These are phyloP conservation scores for Imbricaverruca yamaguchii DNA, from an alignment of 2,888 invertebrate genomes.

Conservation along the genomic window DNA sequence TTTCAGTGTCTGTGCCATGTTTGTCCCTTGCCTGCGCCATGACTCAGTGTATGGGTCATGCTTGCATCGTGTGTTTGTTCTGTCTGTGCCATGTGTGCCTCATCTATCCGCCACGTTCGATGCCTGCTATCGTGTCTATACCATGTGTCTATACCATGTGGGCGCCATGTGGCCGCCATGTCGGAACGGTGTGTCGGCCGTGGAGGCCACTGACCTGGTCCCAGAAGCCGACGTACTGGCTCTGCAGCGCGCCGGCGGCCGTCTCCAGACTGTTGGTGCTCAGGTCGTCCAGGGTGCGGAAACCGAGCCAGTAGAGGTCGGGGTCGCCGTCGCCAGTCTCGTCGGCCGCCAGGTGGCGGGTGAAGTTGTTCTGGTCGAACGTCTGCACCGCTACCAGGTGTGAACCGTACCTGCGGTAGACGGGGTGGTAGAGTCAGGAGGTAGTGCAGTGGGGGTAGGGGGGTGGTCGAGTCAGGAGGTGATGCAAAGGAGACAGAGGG, in stretches of 20 bases:
- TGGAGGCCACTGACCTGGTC: slow-evolving; percentile 58
- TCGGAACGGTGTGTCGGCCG: too few relatives aligned
- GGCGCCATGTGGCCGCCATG: too few relatives aligned
- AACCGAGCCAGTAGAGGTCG: slow-evolving; percentile 76
- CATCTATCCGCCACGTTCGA: too few relatives aligned
- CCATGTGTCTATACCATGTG: too few relatives aligned
- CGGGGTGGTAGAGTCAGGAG: neutral
- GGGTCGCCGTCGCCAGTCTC: slow-evolving; percentile 44
- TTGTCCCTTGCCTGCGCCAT: too few relatives aligned
- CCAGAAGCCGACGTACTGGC: slow-evolving; percentile 92
- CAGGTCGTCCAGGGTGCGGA: slow-evolving; percentile 82
- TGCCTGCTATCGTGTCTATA: too few relatives aligned
- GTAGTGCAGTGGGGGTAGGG: neutral
- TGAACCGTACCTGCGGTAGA: slow-evolving; percentile 74
- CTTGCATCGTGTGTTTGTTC: too few relatives aligned
- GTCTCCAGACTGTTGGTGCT: slow-evolving; percentile 91
- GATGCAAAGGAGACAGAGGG: too few relatives aligned
- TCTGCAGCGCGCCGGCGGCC: slow-evolving; percentile 78
- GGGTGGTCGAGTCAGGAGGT: too few relatives aligned
- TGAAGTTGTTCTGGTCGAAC: slow-evolving; percentile 84
- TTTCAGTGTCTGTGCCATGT: too few relatives aligned
- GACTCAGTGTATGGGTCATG: too few relatives aligned
- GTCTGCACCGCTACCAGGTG: slow-evolving; percentile 86
- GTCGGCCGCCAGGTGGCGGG: slow-evolving; percentile 60
- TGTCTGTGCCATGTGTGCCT: too few relatives aligned